A percentile compares a stretch with the other conserved stretches of the same genome.
These are phyloP conservation scores for Drosophila athabasca DNA, from an alignment of 1,140 invertebrate species.

Conservation along the genomic window DNA sequence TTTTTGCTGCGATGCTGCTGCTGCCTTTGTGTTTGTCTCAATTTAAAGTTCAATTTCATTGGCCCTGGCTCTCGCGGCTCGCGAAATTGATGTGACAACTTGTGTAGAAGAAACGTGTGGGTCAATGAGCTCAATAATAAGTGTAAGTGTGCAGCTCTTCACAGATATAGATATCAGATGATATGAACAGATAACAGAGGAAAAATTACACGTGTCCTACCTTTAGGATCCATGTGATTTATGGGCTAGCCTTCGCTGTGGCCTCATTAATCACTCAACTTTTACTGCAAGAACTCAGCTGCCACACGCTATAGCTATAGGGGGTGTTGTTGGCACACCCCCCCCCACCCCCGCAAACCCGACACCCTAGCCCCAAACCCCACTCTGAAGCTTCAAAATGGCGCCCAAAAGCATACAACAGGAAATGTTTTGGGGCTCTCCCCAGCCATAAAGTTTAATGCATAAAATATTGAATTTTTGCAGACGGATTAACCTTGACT, in stretches of 20 bases:
- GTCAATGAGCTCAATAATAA: conserved; percentile 69
- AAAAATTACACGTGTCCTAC: neutral
- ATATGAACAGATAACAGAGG: neutral
- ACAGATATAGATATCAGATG: neutral
- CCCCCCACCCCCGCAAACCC: neutral
- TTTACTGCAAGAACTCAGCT: conserved; percentile 14
- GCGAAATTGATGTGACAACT: conserved; percentile 74
- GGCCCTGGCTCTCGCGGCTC: conserved; percentile 65
- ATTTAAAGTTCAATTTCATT: conserved; percentile 83
- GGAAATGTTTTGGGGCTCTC: conserved; percentile 52
- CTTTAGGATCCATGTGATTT: conserved; percentile 23
- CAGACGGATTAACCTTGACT: conserved; percentile 84
- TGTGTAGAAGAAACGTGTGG: conserved; percentile 66
- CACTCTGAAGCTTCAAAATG: conserved; percentile 59
- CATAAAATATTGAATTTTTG: conserved; percentile 83
- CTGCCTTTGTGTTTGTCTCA: conserved; percentile 71
- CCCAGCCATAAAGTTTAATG: conserved; percentile 74
- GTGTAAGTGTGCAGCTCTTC: conserved; percentile 5
- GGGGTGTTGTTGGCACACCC: conserved; percentile 49
- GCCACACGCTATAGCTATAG: conserved; percentile 63
- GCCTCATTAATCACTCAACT: conserved; percentile 65
- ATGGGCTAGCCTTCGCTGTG: conserved; percentile 40
- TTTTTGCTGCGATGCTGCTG: conserved; percentile 16
- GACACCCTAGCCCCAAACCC: neutral
- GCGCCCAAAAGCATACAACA: conserved; percentile 75